Conservation (phyloP, 2,113 vertebrate genomes). For the Candoia aspera region DNA sequence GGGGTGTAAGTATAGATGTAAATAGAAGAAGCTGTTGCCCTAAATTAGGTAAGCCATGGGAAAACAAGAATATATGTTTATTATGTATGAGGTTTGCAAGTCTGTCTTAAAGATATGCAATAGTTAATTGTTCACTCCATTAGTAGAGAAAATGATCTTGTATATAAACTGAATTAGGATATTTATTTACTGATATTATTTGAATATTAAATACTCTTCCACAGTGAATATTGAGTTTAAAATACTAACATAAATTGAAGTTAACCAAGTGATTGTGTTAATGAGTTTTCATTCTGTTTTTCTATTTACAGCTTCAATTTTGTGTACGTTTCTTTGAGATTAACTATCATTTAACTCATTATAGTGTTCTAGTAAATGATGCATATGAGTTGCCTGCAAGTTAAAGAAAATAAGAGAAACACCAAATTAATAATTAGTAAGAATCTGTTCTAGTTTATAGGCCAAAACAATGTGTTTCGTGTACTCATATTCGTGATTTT, state of each 20-base stretch:
- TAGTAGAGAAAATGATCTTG: not conserved
- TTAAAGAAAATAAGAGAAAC: not conserved
- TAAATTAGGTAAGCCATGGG: not conserved
- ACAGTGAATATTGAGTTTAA: not conserved
- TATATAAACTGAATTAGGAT: not conserved
- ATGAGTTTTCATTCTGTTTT: not conserved
- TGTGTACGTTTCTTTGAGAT: not conserved
- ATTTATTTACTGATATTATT: conserved; percentile 1
- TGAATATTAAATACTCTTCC: not conserved
- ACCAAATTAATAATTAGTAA: not conserved
- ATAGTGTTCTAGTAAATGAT: not conserved
- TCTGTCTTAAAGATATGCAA: not conserved
- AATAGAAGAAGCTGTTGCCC: not conserved
- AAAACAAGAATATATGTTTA: not conserved
- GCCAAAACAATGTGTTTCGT: not conserved
- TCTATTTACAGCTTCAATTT: conserved; percentile 1
- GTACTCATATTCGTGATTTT: not conserved
- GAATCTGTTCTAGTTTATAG: not conserved
- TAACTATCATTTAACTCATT: conserved; percentile 2
- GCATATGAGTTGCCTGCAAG: not conserved
- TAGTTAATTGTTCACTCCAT: not conserved
- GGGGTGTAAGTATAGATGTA: not conserved
- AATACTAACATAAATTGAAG: not conserved
- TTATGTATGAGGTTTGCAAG: not conserved
- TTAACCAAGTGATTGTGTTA: not conserved